Base-by-base conservation (phyloP, 2,797 vertebrate species). In the Melanotaenia nigrans region DNA sequence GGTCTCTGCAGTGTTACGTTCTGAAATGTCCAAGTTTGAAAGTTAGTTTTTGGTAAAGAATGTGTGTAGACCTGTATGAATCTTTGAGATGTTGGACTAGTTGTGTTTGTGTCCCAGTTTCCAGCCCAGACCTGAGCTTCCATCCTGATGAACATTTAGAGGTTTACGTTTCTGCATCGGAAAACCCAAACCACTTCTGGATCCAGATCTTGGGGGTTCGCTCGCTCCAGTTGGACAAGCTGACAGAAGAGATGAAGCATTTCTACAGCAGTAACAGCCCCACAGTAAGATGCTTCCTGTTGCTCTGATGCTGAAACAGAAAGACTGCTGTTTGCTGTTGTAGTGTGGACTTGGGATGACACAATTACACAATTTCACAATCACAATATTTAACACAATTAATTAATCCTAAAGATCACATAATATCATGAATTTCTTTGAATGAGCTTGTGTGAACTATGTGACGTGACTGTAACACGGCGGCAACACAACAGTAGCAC, bases 131-230 rank as follows among this genome's bases (percentile, higher is more conserved):
- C 79, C 94, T 97, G 87, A 95, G 94, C 90, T 96, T 96, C 88
- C 95, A 94, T 13, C 95, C 95, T 0, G 96, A 96, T 0, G 96
- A 98, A 76, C 95, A 95, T 85, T 88, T 97, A 0, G 97, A 98
- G 35, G 96, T 98, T 28, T 98, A 95, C 0, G 94, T 98, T 38
- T 98, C 96, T 0, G 97, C 97, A 0, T 78, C 85, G 0, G 96
- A 97, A 70, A 95, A 94, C 81, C 97, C 97, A 0, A 90, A 93
- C 57, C 97, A 97, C 85, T 98, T 98, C 90, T 98, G 97, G 97
- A 94, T 98, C 75, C 97, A 98, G 86, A 96, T 98, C 72, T 73
- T 97, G 3, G 96, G 96, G 0, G 93, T 94, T 1, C 96, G 96
- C 25, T 96, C 95, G 20, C 92, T 96, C 24, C 95, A 96, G 72